A percentile compares a stretch with the other conserved stretches of the same genome.
These are phyloP conservation scores for Mastacembelus armatus DNA, from an alignment of 2,797 vertebrate species.

Conservation along the genomic window DNA sequence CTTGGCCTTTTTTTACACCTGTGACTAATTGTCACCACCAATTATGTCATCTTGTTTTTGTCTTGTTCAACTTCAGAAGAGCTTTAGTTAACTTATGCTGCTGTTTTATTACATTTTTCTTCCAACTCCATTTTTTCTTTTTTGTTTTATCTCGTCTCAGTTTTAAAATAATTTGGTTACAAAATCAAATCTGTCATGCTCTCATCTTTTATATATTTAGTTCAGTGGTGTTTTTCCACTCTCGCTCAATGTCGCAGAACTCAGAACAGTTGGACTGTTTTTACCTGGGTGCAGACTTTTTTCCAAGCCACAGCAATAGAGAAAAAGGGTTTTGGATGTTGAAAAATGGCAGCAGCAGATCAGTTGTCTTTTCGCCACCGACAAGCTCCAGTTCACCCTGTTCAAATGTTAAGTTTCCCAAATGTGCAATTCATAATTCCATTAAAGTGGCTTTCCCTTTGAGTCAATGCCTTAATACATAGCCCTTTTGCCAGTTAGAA, in stretches of 20 bases:
- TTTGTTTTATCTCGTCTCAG: background rate
- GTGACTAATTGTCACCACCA: no score
- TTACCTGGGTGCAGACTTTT: constrained; percentile 34
- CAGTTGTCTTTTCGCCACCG: background rate
- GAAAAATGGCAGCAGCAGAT: background rate
- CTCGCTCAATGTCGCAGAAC: constrained; percentile 14
- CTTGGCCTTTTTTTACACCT: constrained; percentile 17
- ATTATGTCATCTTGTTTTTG: constrained; percentile 15
- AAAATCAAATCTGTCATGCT: constrained; percentile 8
- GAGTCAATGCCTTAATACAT: background rate
- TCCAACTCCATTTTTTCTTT: constrained; percentile 14
- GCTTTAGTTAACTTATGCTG: constrained; percentile 40
- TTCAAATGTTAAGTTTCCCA: constrained; percentile 22
- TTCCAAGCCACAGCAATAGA: background rate
- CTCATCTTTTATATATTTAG: constrained; percentile 14
- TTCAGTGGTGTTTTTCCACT: background rate
- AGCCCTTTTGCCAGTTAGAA: constrained; percentile 13
- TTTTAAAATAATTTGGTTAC: constrained; percentile 2
- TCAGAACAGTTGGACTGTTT: no score
- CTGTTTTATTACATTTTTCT: constrained; percentile 24
- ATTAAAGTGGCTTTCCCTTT: constrained; percentile 9
- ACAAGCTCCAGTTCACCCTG: background rate
- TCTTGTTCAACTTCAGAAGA: constrained; percentile 34
- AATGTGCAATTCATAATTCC: constrained; percentile 21
- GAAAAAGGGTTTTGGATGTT: background rate